phyloP scores from a whole-genome alignment of 2,888 invertebrate genomes.

The Caenorhabditis japonica region DNA sequence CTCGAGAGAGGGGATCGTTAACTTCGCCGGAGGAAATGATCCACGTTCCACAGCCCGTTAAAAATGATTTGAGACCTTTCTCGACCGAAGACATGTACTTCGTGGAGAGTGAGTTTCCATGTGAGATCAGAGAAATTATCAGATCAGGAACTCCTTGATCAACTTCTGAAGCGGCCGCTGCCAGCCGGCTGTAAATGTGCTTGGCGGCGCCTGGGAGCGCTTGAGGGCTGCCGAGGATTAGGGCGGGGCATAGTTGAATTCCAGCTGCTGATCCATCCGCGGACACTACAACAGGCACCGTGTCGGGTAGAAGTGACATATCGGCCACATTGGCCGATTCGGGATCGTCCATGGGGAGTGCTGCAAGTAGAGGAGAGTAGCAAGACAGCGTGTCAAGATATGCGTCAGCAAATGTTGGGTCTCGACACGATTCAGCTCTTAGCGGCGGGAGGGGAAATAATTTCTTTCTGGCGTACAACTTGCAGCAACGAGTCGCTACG shows the following conservation, averaged over 20 bases:
- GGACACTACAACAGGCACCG: constrained; percentile 56
- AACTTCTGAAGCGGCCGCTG: constrained; percentile 66
- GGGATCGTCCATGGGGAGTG: constrained; percentile 53
- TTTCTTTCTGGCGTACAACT: too few species aligned
- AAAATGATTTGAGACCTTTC: constrained; percentile 56
- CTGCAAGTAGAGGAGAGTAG: background rate
- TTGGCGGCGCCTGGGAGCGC: constrained; percentile 71
- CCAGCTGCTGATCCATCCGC: constrained; percentile 45
- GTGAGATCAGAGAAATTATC: constrained; percentile 66
- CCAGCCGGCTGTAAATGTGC: constrained; percentile 70
- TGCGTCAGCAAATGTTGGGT: too few species aligned
- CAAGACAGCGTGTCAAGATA: too few species aligned
- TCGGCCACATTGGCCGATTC: constrained; percentile 54
- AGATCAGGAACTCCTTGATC: constrained; percentile 74
- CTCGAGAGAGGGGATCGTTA: constrained; percentile 64
- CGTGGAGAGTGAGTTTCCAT: constrained; percentile 66
- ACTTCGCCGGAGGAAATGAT: constrained; percentile 66
- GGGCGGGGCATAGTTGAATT: constrained; percentile 59
- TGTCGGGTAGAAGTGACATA: constrained; percentile 53
- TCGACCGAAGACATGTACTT: constrained; percentile 60
- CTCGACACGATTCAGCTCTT: too few species aligned
- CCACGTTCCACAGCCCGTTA: constrained; percentile 64
- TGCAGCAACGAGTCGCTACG: too few species aligned
- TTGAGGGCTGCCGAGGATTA: constrained; percentile 55
- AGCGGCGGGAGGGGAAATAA: too few species aligned